Evolutionary conservation across 2,113 vertebrate genomes (phyloP).

Genomic region (Octodon degus): DNA sequence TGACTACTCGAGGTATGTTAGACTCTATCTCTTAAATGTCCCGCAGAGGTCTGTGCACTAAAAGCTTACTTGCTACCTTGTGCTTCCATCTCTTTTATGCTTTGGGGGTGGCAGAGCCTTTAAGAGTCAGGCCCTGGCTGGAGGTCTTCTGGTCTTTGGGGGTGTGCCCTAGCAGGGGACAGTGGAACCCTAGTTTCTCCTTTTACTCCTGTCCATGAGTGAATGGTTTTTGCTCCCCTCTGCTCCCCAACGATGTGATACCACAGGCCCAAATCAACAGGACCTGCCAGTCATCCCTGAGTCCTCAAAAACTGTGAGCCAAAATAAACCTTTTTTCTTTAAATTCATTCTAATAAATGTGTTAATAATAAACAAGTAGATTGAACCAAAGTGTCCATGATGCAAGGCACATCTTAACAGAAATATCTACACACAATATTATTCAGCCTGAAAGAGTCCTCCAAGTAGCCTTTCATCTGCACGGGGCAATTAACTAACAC

Average conservation of each 20-base stretch:
- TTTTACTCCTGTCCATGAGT: not conserved
- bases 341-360: not conserved
- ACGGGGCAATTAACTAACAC: not conserved
- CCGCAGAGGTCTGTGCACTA: not conserved
- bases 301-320: not conserved
- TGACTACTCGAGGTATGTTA: not conserved
- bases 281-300: not conserved
- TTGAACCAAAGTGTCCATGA: not conserved
- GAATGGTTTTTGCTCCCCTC: not conserved
- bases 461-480: not conserved
- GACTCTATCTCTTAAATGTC: not conserved
- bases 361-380: not conserved
- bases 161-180: not conserved
- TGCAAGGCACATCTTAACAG: not conserved
- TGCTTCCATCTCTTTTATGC: too few relatives aligned
- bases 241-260: not conserved
- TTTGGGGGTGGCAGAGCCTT: too few relatives aligned
- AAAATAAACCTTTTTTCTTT: not conserved
- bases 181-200: too few relatives aligned
- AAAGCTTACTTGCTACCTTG: not conserved
- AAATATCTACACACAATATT: too few relatives aligned
- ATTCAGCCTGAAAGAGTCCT: not conserved
- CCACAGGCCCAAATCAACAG: not conserved
- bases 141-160: not conserved
- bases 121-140: not conserved